Evolutionary conservation across 2,113 vertebrate genomes (phyloP).

Genomic region (Willisornis vidua): DNA sequence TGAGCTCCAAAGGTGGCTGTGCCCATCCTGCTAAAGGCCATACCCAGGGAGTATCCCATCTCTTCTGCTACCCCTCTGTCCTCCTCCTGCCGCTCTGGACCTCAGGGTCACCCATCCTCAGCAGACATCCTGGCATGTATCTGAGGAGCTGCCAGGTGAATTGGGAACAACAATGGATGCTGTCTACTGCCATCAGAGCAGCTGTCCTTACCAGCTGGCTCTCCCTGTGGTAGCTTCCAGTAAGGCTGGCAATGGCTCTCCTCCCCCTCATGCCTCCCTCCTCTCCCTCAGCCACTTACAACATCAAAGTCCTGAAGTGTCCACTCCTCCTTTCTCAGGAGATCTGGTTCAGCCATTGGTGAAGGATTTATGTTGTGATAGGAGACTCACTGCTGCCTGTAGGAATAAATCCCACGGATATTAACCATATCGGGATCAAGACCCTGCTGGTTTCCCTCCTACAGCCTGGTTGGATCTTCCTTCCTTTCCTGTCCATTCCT

Average conservation of each 20-base stretch:
- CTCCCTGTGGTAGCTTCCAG: neutral
- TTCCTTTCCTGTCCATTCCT: neutral
- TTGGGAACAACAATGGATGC: neutral
- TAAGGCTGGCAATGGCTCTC: neutral
- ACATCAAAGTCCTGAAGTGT: neutral
- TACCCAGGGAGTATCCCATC: neutral
- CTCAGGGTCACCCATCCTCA: neutral
- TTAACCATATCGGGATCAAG: neutral
- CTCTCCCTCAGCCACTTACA: neutral
- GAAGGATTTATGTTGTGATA: neutral
- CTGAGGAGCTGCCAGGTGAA: fast-evolving
- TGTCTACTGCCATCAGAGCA: fast-evolving
- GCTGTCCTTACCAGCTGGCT: neutral
- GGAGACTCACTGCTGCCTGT: neutral
- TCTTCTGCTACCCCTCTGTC: neutral
- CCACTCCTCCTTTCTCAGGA: neutral
- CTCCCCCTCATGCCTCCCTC: neutral
- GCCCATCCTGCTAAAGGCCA: neutral
- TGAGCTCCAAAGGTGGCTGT: neutral
- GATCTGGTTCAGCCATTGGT: neutral
- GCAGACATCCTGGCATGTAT: fast-evolving
- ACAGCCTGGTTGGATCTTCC: neutral
- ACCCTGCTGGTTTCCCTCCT: neutral
- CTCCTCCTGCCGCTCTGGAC: neutral
- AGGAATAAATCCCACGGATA: neutral